Evolutionary conservation across 2,888 invertebrate species (phyloP).

Genomic region (Agrochola circellaris): DNA sequence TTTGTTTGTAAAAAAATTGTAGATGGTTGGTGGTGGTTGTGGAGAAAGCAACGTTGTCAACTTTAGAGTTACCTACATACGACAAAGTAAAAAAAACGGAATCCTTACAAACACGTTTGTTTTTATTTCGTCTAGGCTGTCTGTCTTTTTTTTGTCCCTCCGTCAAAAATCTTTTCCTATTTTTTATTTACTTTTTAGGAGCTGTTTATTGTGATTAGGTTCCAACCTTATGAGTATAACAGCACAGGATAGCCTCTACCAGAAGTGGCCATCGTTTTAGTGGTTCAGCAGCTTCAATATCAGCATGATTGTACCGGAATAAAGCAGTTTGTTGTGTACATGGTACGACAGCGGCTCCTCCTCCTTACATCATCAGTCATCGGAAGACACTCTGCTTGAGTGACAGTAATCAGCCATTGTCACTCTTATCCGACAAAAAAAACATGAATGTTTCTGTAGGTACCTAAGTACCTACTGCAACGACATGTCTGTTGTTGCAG

Average conservation of each 20-base stretch:
- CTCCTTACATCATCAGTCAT: background rate
- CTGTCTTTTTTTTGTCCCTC: no score
- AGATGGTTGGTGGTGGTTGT: no score
- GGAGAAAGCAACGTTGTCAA: background rate
- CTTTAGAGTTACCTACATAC: background rate
- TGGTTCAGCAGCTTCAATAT: background rate
- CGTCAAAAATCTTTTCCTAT: no score
- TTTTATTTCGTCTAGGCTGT: no score
- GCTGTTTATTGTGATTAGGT: background rate
- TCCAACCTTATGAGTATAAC: background rate
- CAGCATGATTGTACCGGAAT: background rate
- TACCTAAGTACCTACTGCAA: background rate
- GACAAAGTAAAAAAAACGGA: background rate
- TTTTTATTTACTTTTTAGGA: background rate
- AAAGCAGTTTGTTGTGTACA: background rate
- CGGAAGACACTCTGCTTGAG: background rate
- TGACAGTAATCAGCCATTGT: background rate
- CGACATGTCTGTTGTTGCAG: background rate
- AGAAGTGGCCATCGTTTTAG: background rate
- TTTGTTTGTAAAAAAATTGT: background rate
- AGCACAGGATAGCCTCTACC: background rate
- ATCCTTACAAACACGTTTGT: background rate
- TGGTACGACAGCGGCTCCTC: background rate
- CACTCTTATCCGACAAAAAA: no score
- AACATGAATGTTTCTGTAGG: background rate